These are phyloP conservation scores for Zelleria hepariella DNA, from an alignment of 2,888 invertebrate genomes.

Conservation along the genomic window DNA sequence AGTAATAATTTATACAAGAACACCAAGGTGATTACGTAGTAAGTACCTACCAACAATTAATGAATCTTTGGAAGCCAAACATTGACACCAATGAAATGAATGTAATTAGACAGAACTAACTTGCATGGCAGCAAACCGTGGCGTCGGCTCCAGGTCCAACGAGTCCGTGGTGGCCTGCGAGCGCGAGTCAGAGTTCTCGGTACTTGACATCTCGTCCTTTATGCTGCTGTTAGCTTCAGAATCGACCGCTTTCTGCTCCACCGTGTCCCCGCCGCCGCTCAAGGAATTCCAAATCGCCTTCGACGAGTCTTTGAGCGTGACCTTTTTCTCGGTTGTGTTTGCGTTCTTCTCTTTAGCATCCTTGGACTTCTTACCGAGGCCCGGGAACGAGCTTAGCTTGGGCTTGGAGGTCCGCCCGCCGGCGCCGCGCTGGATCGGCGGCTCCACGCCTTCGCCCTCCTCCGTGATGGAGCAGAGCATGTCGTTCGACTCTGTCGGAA, in stretches of 20 bases:
- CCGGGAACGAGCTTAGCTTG: slow-evolving; percentile 74
- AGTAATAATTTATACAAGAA: too few species aligned
- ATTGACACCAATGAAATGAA: slow-evolving; percentile 13
- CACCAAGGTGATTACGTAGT: neutral
- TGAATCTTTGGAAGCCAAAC: slow-evolving; percentile 8
- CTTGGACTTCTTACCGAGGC: slow-evolving; percentile 76
- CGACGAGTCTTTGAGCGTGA: slow-evolving; percentile 54
- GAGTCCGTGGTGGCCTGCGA: slow-evolving; percentile 66
- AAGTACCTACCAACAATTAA: too few species aligned
- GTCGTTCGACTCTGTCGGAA: slow-evolving; percentile 68
- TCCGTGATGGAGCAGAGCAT: slow-evolving; percentile 78
- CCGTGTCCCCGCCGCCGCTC: slow-evolving; percentile 59
- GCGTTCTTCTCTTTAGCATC: slow-evolving; percentile 62
- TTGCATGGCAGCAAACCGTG: slow-evolving; percentile 71
- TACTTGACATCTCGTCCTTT: slow-evolving; percentile 63
- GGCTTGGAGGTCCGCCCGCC: slow-evolving; percentile 71
- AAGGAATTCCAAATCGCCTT: slow-evolving; percentile 63
- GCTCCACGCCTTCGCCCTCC: slow-evolving; percentile 71
- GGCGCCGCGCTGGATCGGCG: slow-evolving; percentile 66
- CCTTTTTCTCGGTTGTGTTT: slow-evolving; percentile 51
- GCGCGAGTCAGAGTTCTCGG: slow-evolving; percentile 58
- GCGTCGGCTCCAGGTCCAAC: slow-evolving; percentile 61
- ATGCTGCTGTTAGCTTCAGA: slow-evolving; percentile 53
- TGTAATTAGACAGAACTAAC: slow-evolving; percentile 70
- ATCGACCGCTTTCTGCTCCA: slow-evolving; percentile 59